A percentile compares a stretch with the other conserved stretches of the same genome.
phyloP scores from a whole-genome alignment of 2,797 vertebrate genomes.

The Mus minutoides region DNA sequence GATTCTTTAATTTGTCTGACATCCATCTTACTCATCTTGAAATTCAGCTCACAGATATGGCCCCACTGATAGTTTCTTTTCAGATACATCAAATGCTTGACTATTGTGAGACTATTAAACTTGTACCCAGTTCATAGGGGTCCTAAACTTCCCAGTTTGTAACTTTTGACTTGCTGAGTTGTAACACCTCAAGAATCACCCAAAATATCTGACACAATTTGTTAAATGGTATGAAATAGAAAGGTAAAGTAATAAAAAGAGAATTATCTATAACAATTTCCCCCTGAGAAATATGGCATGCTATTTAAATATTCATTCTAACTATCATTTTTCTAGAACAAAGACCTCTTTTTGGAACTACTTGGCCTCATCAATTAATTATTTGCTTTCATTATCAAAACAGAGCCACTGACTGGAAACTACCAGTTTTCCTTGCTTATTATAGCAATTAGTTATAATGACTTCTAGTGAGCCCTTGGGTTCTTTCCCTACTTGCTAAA shows the following conservation, averaged over 20 bases:
- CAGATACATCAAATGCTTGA: background rate
- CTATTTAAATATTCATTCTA: conserved; percentile 46
- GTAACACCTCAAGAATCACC: conserved; percentile 21
- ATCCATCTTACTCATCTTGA: background rate
- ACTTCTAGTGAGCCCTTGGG: conserved; percentile 39
- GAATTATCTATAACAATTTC: conserved; percentile 48
- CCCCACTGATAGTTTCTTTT: background rate
- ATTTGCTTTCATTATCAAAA: conserved; percentile 60
- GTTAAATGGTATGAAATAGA: background rate
- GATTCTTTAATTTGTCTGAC: conserved; percentile 32
- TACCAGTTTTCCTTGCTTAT: conserved; percentile 31
- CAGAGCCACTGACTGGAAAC: conserved; percentile 66
- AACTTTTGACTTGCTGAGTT: conserved; percentile 1
- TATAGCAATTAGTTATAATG: conserved; percentile 62
- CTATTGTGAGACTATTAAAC: background rate
- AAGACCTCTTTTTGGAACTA: background rate
- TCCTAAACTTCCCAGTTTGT: background rate
- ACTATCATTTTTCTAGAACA: conserved; percentile 27
- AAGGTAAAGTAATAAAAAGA: background rate
- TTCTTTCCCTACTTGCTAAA: conserved; percentile 65
- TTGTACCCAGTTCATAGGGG: background rate
- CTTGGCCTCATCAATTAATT: conserved; percentile 26
- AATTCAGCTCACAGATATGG: background rate
- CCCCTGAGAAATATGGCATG: conserved; percentile 24
- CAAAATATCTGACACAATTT: conserved; percentile 10